phyloP scores from a whole-genome alignment of 2,113 vertebrate species.

The Pangasianodon gigas region DNA sequence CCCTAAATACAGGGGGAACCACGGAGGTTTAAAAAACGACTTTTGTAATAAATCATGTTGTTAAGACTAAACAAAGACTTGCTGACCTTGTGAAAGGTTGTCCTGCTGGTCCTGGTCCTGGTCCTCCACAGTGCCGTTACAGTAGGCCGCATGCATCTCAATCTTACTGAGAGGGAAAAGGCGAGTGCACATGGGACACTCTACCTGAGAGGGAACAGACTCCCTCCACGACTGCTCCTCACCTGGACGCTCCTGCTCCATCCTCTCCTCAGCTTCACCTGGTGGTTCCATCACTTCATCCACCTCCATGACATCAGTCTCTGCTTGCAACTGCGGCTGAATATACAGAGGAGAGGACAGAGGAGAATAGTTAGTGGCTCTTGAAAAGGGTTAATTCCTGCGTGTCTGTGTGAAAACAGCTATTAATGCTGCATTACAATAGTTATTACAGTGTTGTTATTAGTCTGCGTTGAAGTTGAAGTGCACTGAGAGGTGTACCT shows the following conservation, averaged over 20 bases:
- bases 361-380: neutral
- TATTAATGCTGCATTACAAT: neutral
- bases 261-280: slow-evolving; percentile 30
- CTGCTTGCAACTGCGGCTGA: neutral
- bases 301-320: slow-evolving; percentile 53
- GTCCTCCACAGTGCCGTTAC: slow-evolving; percentile 69
- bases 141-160: slow-evolving; percentile 88
- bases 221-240: neutral
- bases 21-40: too few relatives aligned
- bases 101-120: neutral
- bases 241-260: slow-evolving; percentile 25
- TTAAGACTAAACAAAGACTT: neutral
- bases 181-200: slow-evolving; percentile 84
- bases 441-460: neutral
- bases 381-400: neutral
- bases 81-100: neutral
- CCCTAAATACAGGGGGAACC: neutral
- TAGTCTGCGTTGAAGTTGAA: neutral
- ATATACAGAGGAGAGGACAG: neutral
- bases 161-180: slow-evolving; percentile 76
- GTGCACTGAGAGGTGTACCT: slow-evolving; percentile 3
- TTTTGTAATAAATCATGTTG: neutral
- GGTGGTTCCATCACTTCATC: slow-evolving; percentile 25
- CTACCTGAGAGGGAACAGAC: slow-evolving; percentile 52
- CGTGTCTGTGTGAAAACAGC: neutral